phyloP scores from a whole-genome alignment of 2,888 invertebrate genomes.

The Nomada fabriciana region DNA sequence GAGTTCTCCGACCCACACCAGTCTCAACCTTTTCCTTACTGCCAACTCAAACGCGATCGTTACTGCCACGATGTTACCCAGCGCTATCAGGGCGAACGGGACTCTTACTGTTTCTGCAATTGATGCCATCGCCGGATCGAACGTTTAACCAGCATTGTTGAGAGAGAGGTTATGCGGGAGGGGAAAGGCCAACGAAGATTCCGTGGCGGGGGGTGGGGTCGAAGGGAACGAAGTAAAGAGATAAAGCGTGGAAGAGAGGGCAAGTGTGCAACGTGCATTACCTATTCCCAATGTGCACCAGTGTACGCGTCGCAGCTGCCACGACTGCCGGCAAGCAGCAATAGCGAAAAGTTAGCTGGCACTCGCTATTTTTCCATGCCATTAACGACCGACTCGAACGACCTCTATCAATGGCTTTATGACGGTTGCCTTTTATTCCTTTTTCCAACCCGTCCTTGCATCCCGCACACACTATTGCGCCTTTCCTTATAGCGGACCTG shows the following conservation, averaged over 20 bases:
- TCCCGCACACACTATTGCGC: constrained; percentile 30
- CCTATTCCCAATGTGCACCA: constrained; percentile 39
- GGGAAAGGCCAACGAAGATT: neutral
- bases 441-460: constrained; percentile 47
- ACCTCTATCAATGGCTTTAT: constrained; percentile 81
- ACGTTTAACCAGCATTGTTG: constrained; percentile 40
- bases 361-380: constrained; percentile 81
- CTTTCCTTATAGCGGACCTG: constrained; percentile 38
- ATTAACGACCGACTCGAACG: constrained; percentile 80
- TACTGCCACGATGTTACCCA: constrained; percentile 32
- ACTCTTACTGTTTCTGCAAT: constrained; percentile 45
- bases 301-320: constrained; percentile 60
- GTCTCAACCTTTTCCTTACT: constrained; percentile 39
- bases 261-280: constrained; percentile 35
- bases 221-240: neutral
- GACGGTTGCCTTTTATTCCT: constrained; percentile 78
- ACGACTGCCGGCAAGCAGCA: constrained; percentile 40
- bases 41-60: constrained; percentile 37
- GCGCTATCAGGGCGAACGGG: constrained; percentile 50
- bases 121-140: constrained; percentile 42
- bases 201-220: too few relatives aligned
- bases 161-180: constrained; percentile 24
- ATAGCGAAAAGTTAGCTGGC: constrained; percentile 76
- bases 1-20: constrained; percentile 36
- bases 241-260: neutral